Conservation (phyloP, 2,113 vertebrate genomes). For the Myotis davidii region DNA sequence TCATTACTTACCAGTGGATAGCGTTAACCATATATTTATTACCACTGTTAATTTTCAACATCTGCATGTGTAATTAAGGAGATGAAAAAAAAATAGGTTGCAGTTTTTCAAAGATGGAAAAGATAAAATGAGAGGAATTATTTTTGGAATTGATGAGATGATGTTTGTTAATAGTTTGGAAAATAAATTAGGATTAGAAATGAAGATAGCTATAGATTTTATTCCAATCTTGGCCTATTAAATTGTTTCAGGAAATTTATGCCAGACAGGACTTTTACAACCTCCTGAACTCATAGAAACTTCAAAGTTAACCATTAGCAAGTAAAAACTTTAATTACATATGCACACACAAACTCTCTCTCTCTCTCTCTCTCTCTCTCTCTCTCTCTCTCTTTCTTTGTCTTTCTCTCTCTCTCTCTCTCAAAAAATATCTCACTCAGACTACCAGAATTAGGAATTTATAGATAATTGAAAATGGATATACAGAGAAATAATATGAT, state of each 20-base stretch:
- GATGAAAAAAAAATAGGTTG: constrained; percentile 50
- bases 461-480: neutral
- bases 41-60: constrained; percentile 74
- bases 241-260: constrained; percentile 21
- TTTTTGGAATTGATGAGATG: constrained; percentile 70
- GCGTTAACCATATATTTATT: constrained; percentile 75
- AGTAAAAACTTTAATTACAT: neutral
- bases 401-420: too few species aligned
- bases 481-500: neutral
- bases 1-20: constrained; percentile 77
- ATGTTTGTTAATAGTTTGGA: constrained; percentile 76
- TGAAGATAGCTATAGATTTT: constrained; percentile 51
- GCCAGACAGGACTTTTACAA: constrained; percentile 9
- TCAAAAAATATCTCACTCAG: neutral
- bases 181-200: constrained; percentile 62
- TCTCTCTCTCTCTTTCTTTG: too few species aligned
- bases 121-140: constrained; percentile 66
- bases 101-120: constrained; percentile 75
- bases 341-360: neutral
- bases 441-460: neutral
- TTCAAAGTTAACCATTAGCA: constrained; percentile 29
- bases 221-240: constrained; percentile 44
- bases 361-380: too few species aligned
- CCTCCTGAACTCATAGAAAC: constrained; percentile 19
- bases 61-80: constrained; percentile 83